Evolutionary conservation across 2,113 vertebrate genomes (phyloP), one percentile per base, ranked within the genome.

Genomic region (Hippolais icterina): DNA sequence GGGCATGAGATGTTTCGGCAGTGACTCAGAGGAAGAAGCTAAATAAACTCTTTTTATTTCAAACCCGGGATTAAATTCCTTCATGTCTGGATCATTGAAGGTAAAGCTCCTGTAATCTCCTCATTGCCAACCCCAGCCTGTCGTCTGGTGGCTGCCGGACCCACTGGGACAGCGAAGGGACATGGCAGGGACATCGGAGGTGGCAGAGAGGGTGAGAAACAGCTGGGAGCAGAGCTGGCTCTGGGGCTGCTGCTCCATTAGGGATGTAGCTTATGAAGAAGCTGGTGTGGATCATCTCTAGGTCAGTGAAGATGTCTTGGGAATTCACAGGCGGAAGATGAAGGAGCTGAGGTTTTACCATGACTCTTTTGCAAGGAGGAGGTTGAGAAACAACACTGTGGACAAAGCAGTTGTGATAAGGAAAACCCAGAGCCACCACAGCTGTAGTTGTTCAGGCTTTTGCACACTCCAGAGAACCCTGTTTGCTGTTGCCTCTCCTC

Each of bases 11-110:
- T 95, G 92, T 35, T 89, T 91, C 63, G 20, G 83, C 77, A 69
- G 91, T 96, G 95, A 92, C 92, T 85, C 93, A 88, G 92, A 96
- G 91, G 92, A 94, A 93, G 94, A 90, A 96, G 88, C 85, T 91
- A 97, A 95, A 97, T 49, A 85, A 83, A 56, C 50, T 59, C 64
- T 87, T 57, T 84, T 92, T 86, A 87, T 96, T 95, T 96, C 83
- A 94, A 97, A 70, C n/a, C 27, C 37, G 3, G 89, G 84, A 94
- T 95, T 92, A 92, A 94, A 93, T 97, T 97, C 81, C 89, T 94
- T 92, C 70, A 5, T 63, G 84, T 93, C 93, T 96, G 92, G 91
- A 87, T 89, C 61, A 25, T 22, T 91, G 81, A 72, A 90, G 94
- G 89, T 94, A 95, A 95, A 96, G 89, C 96, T 95, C 61, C 83